phyloP scores from a whole-genome alignment of 2,113 vertebrate genomes.

The Callorhinus ursinus region DNA sequence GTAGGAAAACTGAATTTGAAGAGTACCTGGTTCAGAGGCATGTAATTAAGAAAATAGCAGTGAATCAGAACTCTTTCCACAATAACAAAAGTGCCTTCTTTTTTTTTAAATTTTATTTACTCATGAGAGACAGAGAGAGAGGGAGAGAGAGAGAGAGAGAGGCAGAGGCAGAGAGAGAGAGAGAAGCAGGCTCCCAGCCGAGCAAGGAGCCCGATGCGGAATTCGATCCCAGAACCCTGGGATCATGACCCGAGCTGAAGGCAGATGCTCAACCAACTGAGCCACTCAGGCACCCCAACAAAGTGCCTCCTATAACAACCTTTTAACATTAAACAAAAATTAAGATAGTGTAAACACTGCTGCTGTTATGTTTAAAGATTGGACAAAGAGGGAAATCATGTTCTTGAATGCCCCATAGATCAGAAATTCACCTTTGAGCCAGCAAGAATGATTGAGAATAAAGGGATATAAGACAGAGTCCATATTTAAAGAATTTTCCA shows the following conservation, averaged over 20 bases:
- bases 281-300: too few relatives aligned
- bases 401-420: background rate
- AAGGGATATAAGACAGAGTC: background rate
- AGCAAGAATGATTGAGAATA: background rate
- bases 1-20: background rate
- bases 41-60: background rate
- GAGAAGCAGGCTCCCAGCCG: too few relatives aligned
- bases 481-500: constrained; percentile 17
- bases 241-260: too few relatives aligned
- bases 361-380: background rate
- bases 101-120: too few relatives aligned
- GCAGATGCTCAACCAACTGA: too few relatives aligned
- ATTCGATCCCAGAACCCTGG: too few relatives aligned
- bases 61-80: background rate
- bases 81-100: background rate
- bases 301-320: background rate
- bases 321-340: background rate
- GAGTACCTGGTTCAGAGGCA: background rate
- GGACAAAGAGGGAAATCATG: background rate
- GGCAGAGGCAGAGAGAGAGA: too few relatives aligned
- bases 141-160: too few relatives aligned
- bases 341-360: background rate
- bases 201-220: too few relatives aligned
- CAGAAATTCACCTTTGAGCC: background rate
- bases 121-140: too few relatives aligned